Evolutionary conservation across 2,113 vertebrate genomes (phyloP).

Genomic region (Xenopus laevis): DNA sequence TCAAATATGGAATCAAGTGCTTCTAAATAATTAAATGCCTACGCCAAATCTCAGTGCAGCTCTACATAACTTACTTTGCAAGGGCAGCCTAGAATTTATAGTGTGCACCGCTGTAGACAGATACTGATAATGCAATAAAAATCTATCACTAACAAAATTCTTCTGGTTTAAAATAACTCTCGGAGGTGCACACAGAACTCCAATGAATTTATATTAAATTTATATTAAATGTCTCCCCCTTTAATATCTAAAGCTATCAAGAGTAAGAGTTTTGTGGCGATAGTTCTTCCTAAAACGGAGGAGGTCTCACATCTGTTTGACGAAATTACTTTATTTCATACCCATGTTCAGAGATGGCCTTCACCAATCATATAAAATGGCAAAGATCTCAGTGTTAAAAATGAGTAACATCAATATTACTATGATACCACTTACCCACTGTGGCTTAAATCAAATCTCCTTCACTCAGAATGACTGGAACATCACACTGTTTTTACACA

Average conservation of each 20-base stretch:
- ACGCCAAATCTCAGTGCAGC: neutral
- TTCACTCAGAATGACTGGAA: constrained; percentile 24
- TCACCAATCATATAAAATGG: constrained; percentile 43
- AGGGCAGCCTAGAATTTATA: constrained; percentile 5
- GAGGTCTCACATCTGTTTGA: constrained; percentile 27
- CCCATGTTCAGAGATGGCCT: constrained; percentile 31
- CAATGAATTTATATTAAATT: constrained; percentile 23
- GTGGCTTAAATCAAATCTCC: constrained; percentile 33
- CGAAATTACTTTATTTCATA: constrained; percentile 40
- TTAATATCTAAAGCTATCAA: constrained; percentile 31
- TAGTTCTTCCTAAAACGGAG: constrained; percentile 19
- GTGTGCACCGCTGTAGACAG: constrained; percentile 8
- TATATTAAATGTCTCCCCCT: neutral
- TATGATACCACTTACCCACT: constrained; percentile 38
- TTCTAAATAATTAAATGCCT: neutral
- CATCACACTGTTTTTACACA: constrained; percentile 13
- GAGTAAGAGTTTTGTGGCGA: constrained; percentile 23
- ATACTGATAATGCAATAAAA: constrained; percentile 25
- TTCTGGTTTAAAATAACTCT: constrained; percentile 24
- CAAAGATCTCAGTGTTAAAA: constrained; percentile 37
- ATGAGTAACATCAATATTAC: constrained; percentile 40
- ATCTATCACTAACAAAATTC: constrained; percentile 12
- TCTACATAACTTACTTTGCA: neutral
- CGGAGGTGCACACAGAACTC: constrained; percentile 1
- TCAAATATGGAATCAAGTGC: neutral